Evolutionary conservation across 2,888 invertebrate species (phyloP).

Genomic region (Octonoba sinensis): DNA sequence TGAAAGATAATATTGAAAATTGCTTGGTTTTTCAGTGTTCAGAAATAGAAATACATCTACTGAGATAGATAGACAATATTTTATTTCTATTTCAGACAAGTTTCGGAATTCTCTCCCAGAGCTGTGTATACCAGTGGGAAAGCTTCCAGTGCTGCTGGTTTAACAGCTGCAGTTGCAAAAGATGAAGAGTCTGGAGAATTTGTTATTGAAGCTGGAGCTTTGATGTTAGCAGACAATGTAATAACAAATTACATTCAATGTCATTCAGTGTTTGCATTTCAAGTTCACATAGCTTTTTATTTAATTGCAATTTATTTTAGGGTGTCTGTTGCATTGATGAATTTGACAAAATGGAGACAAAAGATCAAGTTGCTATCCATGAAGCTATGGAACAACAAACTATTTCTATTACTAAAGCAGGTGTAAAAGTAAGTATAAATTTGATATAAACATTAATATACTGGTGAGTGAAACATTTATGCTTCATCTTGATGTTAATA

Average conservation of each 20-base stretch:
- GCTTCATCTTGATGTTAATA: not conserved
- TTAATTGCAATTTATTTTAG: slow-evolving; percentile 66
- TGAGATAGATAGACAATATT: no score
- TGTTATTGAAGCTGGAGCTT: slow-evolving; percentile 99
- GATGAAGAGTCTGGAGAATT: slow-evolving; percentile 99
- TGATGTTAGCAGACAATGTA: slow-evolving; percentile 98
- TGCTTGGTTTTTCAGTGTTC: no score
- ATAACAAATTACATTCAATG: slow-evolving; percentile 38
- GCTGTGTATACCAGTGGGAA: slow-evolving; percentile 99
- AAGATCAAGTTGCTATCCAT: slow-evolving; percentile 99
- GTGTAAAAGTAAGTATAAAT: slow-evolving; percentile 71
- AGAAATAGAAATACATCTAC: no score
- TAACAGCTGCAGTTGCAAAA: slow-evolving; percentile 97
- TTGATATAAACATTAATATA: not conserved
- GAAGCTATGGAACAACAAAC: slow-evolving; percentile 99
- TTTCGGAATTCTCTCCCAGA: slow-evolving; percentile 92
- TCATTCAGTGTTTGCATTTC: not conserved
- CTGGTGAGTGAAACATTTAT: not conserved
- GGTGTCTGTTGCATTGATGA: slow-evolving; percentile 98
- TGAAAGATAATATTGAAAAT: no score
- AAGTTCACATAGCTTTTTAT: not conserved
- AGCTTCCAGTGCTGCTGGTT: slow-evolving; percentile 96
- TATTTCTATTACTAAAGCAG: slow-evolving; percentile 94
- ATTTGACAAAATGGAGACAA: slow-evolving; percentile 99
- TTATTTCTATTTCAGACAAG: slow-evolving; percentile 67